Evolutionary conservation across 2,888 invertebrate genomes (phyloP), one percentile per base, ranked within the genome.

Genomic region (Oxycera nigricornis): DNA sequence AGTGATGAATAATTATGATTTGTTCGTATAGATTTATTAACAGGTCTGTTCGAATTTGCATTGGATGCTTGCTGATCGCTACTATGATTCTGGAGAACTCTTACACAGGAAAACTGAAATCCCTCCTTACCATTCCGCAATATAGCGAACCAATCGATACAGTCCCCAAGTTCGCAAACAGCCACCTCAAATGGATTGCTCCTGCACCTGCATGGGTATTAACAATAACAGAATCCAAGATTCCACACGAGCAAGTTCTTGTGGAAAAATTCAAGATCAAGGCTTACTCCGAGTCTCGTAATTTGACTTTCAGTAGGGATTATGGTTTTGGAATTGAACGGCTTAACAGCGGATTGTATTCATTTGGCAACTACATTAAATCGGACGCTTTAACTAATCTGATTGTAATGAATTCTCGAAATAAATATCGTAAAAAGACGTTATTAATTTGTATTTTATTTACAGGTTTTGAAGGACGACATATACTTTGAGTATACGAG

Each of bases 21-120:
- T n/a, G n/a, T n/a, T n/a, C n/a, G n/a, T 55, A 3, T 11, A 84
- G 84, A 2, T 78, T 83, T 6, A 68, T 79, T 35, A 78, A 79
- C 1, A 80, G 80, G 59, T 81, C 82, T 0, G 77, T 80, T 0
- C 81, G 84, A 0, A 79, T 84, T 11, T 83, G 83, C 76, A 39
- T 84, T 65, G 80, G 81, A 11, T 79, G 81, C 0, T 73, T 84
- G 11, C 76, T 84, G 0, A 79, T 83, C 67, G 83, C 84, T 3
- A 82, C 82, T 0, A 80, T 84, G 1, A 84, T 84, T 0, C 73
- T 84, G 77, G 84, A 84, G 76, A 83, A 84, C 73, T 82, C 81
- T 6, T 85, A 84, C 76, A 83, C 84, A 73, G 84, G 85, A 0
- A 82, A 83, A 62, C 73, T 85, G 0, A 84, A 84, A 77, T 84